Conservation (phyloP, 2,113 vertebrate species). For the Cricetomys ansorgei region DNA sequence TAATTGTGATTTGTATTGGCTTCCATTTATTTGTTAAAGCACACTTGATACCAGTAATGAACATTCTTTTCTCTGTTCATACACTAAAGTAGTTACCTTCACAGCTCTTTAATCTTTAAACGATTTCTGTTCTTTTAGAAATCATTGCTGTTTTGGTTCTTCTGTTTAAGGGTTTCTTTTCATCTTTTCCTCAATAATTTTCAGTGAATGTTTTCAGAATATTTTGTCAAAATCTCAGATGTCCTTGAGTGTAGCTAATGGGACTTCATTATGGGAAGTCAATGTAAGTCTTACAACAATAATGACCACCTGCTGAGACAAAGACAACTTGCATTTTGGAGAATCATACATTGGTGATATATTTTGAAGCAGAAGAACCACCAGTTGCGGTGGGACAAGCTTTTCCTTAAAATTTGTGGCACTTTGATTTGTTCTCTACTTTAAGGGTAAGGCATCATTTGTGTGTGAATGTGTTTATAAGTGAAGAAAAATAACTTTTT, state of each 20-base stretch:
- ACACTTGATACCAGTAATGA: slow-evolving; percentile 32
- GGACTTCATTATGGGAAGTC: background rate
- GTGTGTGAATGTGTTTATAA: no score
- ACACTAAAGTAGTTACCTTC: background rate
- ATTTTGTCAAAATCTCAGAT: slow-evolving; percentile 40
- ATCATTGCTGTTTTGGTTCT: background rate
- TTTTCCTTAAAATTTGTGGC: background rate
- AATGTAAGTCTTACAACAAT: slow-evolving; percentile 6
- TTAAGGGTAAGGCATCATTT: background rate
- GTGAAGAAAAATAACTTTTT: background rate
- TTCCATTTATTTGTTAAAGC: slow-evolving; percentile 54
- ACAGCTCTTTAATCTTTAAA: slow-evolving; percentile 27
- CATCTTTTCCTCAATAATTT: slow-evolving; percentile 30
- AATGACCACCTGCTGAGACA: slow-evolving; percentile 4
- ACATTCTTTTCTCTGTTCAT: slow-evolving; percentile 3
- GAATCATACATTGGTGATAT: background rate
- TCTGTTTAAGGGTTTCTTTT: background rate
- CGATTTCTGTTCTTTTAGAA: slow-evolving; percentile 47
- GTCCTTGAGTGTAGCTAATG: background rate
- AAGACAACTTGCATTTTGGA: background rate
- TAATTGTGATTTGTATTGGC: slow-evolving; percentile 44
- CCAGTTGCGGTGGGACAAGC: background rate
- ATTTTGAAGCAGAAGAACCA: background rate
- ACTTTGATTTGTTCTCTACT: background rate
- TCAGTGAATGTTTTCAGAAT: slow-evolving; percentile 42